Conservation (phyloP, 2,797 vertebrate genomes). For the Phaenicophaeus curvirostris region DNA sequence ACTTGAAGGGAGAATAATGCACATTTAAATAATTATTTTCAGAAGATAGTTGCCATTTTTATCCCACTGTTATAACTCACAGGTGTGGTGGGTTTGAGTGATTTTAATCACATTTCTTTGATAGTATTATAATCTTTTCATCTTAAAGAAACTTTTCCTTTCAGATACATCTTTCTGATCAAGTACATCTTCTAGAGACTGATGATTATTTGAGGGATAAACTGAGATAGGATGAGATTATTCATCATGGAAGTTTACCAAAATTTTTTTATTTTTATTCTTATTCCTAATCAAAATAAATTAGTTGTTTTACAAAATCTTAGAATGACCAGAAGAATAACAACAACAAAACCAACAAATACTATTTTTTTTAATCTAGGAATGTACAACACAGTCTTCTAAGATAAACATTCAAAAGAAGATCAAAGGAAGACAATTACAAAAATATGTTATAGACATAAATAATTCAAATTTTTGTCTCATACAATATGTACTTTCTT, state of each 20-base stretch:
- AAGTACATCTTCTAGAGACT: not conserved
- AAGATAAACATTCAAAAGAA: not conserved
- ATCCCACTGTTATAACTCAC: not conserved
- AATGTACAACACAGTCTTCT: not conserved
- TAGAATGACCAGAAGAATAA: not conserved
- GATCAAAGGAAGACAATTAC: not conserved
- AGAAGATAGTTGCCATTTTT: not conserved
- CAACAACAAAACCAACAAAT: not conserved
- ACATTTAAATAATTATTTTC: not conserved
- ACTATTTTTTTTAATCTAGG: not conserved
- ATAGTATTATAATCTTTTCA: not conserved
- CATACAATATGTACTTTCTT: not conserved
- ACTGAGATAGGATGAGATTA: not conserved
- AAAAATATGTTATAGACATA: not conserved
- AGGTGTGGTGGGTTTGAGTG: not conserved
- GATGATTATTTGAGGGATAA: not conserved
- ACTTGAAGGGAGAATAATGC: not conserved
- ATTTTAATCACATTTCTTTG: not conserved
- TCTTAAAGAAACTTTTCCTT: not conserved
- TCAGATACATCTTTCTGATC: not conserved
- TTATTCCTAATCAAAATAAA: not conserved
- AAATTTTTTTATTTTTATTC: not conserved
- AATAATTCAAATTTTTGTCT: not conserved
- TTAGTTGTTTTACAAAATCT: not conserved
- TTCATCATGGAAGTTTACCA: not conserved